Evolutionary conservation across 2,888 invertebrate genomes (phyloP), one percentile per base, ranked within the genome.

Genomic region (Onchidella celtica): DNA sequence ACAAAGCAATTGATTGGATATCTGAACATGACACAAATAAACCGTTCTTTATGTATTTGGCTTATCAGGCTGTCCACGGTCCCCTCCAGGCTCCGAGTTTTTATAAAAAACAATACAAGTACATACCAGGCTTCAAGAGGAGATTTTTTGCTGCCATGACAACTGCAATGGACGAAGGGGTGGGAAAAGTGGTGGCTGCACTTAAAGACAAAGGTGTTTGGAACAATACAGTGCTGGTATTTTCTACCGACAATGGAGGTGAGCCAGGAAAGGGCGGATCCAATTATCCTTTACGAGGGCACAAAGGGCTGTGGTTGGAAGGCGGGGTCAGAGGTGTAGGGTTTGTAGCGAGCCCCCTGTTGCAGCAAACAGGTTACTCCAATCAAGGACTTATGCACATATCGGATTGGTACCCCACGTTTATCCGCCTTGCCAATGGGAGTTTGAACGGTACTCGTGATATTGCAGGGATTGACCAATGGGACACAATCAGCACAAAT

Each of bases 381-480:
- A 79, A 61, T 72, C 70, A 61, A 32, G 79, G 34, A 2, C 69
- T 79, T 17, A 79, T 79, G 4, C 79, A 79, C 40, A 63, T 79
- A 0, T 55, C 79, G n/a, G 79, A 79, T 47, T 79, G 79, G 79
- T 79, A 72, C 70, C 79, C 79, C 61, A 79, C 79, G 1, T 34
- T 79, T 24, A 29, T 79, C 9, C 29, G 36, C 24, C 40, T 79
- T 27, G 79, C 79, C 32, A 72, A 63, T 68, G 79, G 70, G 17
- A 79, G 40, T 24, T 24, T 79, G 70, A 63, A 34, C 27, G 61
- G 69, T 11, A 78, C 77, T 4, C 40, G 38, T 36, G 69, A 78
- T 29, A 27, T 78, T 4, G 57, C 68, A 6, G 77, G 77, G 1
- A 27, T 69, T 9, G 59, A 78, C 69, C 77, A 78, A 69, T 78